These are phyloP conservation scores for Apis mellifera DNA, from an alignment of 1,140 invertebrate species.

Conservation along the genomic window Amel_HAv3.1 CM009934.2:111001-111500, in stretches of 20 bases:
- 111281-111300: no score
- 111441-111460: neutral
- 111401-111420: no score
- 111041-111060: neutral
- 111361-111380: no score
- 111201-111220: neutral
- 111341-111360: no score
- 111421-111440: no score
- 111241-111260: no score
- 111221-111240: neutral
- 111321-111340: no score
- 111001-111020: neutral
- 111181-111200: neutral
- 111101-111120: neutral
- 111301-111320: no score
- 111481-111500: constrained; percentile 9
- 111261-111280: no score
- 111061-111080: neutral
- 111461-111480: neutral
- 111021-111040: no score
- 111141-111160: neutral
- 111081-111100: no score
- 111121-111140: neutral
- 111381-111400: no score
- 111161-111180: neutral